Percentiles rank a stretch among this genome's conserved stretches.
These are phyloP conservation scores for Sycophila sp. DNA, from an alignment of 1,140 invertebrate species.

Conservation along the genomic window DNA sequence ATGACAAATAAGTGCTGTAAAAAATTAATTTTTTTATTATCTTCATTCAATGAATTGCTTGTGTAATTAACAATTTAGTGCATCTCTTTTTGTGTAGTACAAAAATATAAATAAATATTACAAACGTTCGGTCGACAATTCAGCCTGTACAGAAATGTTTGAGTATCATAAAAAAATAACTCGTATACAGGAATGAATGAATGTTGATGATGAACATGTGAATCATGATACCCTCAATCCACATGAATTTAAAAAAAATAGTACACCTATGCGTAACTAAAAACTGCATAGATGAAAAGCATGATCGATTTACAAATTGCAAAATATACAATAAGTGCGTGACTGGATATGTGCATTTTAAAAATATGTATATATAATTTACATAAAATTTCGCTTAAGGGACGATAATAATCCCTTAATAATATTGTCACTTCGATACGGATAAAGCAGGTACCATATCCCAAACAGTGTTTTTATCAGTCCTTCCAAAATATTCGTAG, in stretches of 20 bases:
- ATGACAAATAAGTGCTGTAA: slow-evolving; percentile 13
- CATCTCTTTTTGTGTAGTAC: slow-evolving; percentile 15
- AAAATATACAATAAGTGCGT: background rate
- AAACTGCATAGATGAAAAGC: slow-evolving; percentile 1
- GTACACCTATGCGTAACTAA: background rate
- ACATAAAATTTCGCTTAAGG: background rate
- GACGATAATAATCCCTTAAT: background rate
- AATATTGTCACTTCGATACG: background rate
- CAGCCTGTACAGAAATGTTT: background rate
- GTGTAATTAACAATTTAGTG: background rate
- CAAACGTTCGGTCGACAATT: slow-evolving; percentile 2
- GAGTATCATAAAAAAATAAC: background rate
- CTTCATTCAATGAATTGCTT: background rate
- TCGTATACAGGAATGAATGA: background rate
- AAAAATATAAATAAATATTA: slow-evolving; percentile 37
- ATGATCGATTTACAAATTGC: background rate
- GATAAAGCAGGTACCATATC: background rate
- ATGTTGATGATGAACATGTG: background rate
- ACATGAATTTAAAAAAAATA: background rate
- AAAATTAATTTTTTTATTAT: slow-evolving; percentile 28
- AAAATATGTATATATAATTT: background rate
- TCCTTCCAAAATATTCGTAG: slow-evolving; percentile 6
- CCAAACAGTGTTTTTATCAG: background rate
- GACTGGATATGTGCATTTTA: background rate
- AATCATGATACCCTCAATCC: background rate